Evolutionary conservation across 2,113 vertebrate genomes (phyloP).

Genomic region (Brevimyrus niger): DNA sequence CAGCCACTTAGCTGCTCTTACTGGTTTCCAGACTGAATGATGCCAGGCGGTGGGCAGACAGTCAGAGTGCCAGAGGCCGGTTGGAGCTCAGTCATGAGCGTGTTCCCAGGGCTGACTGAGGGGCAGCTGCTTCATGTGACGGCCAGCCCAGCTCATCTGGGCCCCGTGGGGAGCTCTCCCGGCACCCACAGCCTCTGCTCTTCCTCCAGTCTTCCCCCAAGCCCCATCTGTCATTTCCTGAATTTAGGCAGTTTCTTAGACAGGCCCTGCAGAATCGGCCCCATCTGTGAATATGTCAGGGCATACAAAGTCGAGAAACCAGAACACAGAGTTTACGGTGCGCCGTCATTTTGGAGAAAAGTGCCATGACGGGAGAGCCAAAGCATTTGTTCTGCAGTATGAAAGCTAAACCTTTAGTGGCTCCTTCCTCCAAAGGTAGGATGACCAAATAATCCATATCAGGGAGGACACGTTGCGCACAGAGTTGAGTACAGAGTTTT

Average conservation of each 20-base stretch:
- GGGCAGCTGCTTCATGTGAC: background rate
- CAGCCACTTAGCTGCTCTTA: background rate
- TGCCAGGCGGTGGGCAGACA: background rate
- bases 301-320: background rate
- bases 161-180: background rate
- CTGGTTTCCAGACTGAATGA: background rate
- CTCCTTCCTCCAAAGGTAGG: background rate
- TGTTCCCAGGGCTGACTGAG: background rate
- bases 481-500: background rate
- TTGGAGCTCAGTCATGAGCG: background rate
- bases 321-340: background rate
- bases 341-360: background rate
- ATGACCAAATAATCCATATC: background rate
- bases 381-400: background rate
- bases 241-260: background rate
- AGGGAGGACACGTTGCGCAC: background rate
- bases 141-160: background rate
- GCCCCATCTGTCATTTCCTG: background rate
- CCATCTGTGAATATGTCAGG: background rate
- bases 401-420: background rate
- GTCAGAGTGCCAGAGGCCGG: background rate
- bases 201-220: background rate
- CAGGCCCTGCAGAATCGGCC: background rate
- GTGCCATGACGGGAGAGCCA: background rate
- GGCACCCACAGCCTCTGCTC: background rate